Base-by-base conservation (phyloP, 2,888 invertebrate species). In the Epinotia nisella region DNA sequence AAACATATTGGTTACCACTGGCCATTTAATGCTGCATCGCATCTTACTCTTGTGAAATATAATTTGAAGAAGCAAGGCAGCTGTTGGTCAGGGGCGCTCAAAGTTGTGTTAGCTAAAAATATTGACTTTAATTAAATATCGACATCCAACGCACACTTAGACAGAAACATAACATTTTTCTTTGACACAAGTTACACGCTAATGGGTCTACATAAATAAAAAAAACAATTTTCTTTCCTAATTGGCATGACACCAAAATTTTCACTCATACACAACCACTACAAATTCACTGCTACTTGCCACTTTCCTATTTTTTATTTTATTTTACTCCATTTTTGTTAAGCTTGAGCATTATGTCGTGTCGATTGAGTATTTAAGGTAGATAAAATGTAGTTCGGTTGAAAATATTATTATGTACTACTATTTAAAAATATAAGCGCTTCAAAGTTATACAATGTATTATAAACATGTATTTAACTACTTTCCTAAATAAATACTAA, bases 141-240 rank as follows among this genome's bases (percentile, higher is more conserved):
- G 79, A 81, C 79, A 80, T 81, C 80, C 78, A 56, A 77, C 74
- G 58, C 67, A 75, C 70, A 75, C 60, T 15, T 69, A 19, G 51
- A 45, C 59, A 72, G 58, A 53, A 59, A 74, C 58, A 53, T 64
- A 13, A 66, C 62, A 53, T 45, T 55, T 72, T 72, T 55, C 74
- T 76, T 76, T 76, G 77, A 83, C 84, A 87, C 85, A 75, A 51
- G 65, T 82, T 77, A 89, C 86, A 89, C 90, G 82, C 86, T 85
- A 82, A 83, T 92, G 91, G 92, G 92, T 92, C 92, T 92, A 91
- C 89, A 83, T 80, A 68, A 74, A 70, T 62, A 76, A 76, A 79
- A 64, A 78, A 64, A 76, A 80, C 81, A 67, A 60, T 77, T 74
- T 70, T 73, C 75, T 76, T 75, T 74, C 51, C 72, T 74, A 81